phyloP scores from a whole-genome alignment of 2,113 vertebrate species.

The Neodontobutis hainanensis region DNA sequence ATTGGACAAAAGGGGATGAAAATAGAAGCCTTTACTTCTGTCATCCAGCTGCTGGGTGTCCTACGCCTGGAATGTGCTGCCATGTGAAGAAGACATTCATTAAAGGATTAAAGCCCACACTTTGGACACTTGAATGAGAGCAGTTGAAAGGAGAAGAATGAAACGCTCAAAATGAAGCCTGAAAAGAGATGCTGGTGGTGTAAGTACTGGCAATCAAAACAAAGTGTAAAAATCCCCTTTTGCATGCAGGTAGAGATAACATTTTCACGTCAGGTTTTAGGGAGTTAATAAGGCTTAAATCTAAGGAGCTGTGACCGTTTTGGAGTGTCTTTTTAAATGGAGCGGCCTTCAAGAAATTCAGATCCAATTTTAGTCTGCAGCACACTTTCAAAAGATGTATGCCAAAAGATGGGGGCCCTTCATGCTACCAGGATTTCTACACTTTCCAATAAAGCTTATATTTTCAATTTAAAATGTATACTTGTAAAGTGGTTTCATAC shows the following conservation, averaged over 20 bases:
- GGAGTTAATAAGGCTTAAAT: constrained; percentile 61
- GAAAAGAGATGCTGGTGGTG: constrained; percentile 67
- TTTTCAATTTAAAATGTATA: constrained; percentile 45
- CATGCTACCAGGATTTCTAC: constrained; percentile 36
- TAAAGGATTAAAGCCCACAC: constrained; percentile 67
- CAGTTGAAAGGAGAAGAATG: constrained; percentile 62
- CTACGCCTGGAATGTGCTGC: constrained; percentile 60
- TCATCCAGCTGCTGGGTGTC: constrained; percentile 58
- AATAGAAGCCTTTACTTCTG: constrained; percentile 42
- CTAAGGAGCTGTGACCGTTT: constrained; percentile 47
- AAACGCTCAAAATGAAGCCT: constrained; percentile 66
- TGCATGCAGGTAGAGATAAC: constrained; percentile 59
- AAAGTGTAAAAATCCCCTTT: constrained; percentile 64
- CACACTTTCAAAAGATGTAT: constrained; percentile 29
- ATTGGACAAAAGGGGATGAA: constrained; percentile 54
- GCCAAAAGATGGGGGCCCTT: constrained; percentile 36
- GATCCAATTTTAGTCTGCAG: background rate
- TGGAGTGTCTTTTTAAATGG: constrained; percentile 20
- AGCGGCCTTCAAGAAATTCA: constrained; percentile 46
- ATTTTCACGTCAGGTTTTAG: constrained; percentile 47
- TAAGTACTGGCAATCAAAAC: constrained; percentile 67
- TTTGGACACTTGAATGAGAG: constrained; percentile 71
- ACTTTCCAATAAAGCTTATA: constrained; percentile 56
- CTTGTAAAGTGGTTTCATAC: background rate
- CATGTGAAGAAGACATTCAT: constrained; percentile 68